Base-by-base conservation (phyloP, 2,113 vertebrate genomes). In the Sceloporus tristichus region DNA sequence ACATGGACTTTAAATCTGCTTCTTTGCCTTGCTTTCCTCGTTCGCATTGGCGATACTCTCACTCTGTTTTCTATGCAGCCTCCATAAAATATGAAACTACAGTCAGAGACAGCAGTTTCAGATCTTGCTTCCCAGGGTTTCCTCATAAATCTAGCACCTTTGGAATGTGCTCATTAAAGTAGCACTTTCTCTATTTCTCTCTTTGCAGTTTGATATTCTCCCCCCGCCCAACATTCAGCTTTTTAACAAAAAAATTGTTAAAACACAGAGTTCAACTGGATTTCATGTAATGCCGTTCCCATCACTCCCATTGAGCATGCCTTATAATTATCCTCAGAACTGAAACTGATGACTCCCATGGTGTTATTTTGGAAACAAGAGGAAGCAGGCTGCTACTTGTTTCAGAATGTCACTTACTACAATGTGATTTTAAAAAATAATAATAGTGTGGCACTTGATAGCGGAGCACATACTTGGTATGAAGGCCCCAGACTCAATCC, bases 91-190 rank as follows among this genome's bases (percentile, higher is more conserved):
- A 92, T 82, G 91, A 94, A 94, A 93, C 8, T 90, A 95, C 92
- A 95, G 94, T 95, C 92, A 95, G 94, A 96, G 95, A 95, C 90
- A 93, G 92, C 92, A 94, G 93, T 92, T 93, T 94, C 94, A 95
- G 95, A 95, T 91, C 91, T 93, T 93, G 93, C 94, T 95, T 95
- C 94, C 95, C 91, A 88, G 90, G 92, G 92, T 90, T 94, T 94
- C 93, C 94, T 94, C 95, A 94, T 94, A 96, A 96, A 96, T 93
- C 95, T 93, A 95, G 92, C 92, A 95, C 94, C 94, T 96, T 87
- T 94, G 93, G 95, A 96, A 97, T 94, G 93, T 90, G 93, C 95
- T 96, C 92, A 92, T 95, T 96, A 95, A 95, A 96, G 95, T 93
- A 92, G 94, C 7, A 40, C 87, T 94, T 93, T 94, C n/a, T 42